These are phyloP conservation scores for Aspidiotus rigidus DNA, from an alignment of 2,888 invertebrate genomes.

Conservation along the genomic window DNA sequence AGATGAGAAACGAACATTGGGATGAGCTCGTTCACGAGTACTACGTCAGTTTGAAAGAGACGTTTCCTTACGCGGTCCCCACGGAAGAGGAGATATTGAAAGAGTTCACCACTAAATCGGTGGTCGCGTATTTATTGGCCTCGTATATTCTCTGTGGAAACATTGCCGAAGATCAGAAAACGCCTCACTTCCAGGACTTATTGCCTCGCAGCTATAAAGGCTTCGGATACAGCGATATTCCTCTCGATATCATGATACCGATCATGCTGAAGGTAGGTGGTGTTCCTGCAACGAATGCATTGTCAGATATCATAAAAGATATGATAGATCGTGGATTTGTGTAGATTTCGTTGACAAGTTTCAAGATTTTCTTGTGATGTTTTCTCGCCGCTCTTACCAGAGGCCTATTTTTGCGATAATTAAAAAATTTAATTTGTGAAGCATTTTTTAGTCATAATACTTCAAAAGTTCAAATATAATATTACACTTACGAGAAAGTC, in stretches of 20 bases:
- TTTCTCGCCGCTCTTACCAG: no score
- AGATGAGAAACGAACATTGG: background rate
- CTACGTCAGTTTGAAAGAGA: background rate
- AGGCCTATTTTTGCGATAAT: no score
- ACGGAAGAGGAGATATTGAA: background rate
- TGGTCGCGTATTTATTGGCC: background rate
- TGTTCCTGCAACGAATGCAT: background rate
- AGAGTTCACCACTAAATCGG: background rate
- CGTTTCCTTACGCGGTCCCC: background rate
- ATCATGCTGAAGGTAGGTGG: background rate
- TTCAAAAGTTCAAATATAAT: no score
- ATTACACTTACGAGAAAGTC: no score
- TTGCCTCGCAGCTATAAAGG: background rate
- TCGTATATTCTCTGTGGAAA: background rate
- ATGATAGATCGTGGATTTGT: constrained; percentile 12
- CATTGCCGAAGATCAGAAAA: background rate
- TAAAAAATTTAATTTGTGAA: no score
- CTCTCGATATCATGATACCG: background rate
- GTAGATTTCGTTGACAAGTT: background rate
- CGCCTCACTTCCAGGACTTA: background rate
- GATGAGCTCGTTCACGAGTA: constrained; percentile 10
- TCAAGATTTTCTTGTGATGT: no score
- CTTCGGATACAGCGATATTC: background rate
- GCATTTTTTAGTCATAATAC: no score
- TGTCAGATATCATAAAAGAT: background rate